These are phyloP conservation scores for Eupleurogrammus muticus DNA, from an alignment of 2,797 vertebrate genomes.

Conservation along the genomic window DNA sequence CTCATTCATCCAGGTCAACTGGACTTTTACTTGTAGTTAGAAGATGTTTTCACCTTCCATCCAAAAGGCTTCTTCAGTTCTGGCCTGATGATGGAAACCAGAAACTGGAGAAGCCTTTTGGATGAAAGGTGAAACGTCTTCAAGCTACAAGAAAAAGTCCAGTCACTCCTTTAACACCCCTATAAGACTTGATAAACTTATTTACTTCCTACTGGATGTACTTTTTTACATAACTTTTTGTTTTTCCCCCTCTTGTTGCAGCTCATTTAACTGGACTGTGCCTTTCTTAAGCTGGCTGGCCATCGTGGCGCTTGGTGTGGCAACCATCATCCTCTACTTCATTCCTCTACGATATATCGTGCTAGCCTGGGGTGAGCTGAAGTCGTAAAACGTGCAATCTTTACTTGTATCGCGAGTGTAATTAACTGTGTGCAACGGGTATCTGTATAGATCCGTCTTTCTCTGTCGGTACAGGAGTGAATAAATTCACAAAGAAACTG, in stretches of 20 bases:
- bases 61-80: too few species aligned
- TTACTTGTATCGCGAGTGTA: not conserved
- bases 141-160: too few species aligned
- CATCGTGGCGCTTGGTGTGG: constrained; percentile 88
- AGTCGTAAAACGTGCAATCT: not conserved
- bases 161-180: constrained; percentile 16
- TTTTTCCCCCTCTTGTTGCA: constrained; percentile 76
- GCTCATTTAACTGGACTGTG: constrained; percentile 98
- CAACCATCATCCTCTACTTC: constrained; percentile 92
- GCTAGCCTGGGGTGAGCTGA: constrained; percentile 95
- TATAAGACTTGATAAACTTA: constrained; percentile 25
- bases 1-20: too few species aligned
- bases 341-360: constrained; percentile 97
- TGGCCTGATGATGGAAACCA: too few species aligned
- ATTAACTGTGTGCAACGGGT: not conserved
- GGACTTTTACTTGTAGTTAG: too few species aligned
- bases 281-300: constrained; percentile 98
- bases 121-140: too few species aligned
- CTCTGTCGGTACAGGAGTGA: constrained; percentile 87
- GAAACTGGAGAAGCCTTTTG: too few species aligned
- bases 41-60: too few species aligned
- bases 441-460: constrained; percentile 2
- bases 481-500: constrained; percentile 99
- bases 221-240: constrained; percentile 10
- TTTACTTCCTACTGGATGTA: constrained; percentile 21